These are phyloP conservation scores for Amphibalanus amphitrite DNA, from an alignment of 1,140 invertebrate genomes.

Conservation along the genomic window DNA sequence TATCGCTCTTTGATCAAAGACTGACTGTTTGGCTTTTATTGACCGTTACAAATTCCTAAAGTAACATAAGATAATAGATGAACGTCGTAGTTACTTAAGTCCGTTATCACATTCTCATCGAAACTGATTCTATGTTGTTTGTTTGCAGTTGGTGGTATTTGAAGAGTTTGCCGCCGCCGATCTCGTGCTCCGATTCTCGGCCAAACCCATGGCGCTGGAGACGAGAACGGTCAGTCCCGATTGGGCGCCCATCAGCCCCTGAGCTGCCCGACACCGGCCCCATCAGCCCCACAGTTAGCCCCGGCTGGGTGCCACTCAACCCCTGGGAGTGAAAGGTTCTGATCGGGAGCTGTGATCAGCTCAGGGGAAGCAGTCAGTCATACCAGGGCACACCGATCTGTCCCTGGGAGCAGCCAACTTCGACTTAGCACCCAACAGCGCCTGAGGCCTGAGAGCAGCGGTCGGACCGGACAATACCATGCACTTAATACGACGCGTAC, in stretches of 20 bases:
- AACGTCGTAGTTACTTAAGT: no score
- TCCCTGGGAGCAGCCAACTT: not conserved
- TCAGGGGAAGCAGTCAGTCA: no score
- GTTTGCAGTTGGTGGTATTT: not conserved
- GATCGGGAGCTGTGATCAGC: not conserved
- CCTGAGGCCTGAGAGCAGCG: not conserved
- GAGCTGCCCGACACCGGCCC: no score
- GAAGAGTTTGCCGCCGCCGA: not conserved
- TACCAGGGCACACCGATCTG: no score
- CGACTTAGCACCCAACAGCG: not conserved
- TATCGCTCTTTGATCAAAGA: not conserved
- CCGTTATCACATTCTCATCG: not conserved
- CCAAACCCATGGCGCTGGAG: not conserved
- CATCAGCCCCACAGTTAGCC: not conserved
- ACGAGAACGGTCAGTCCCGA: not conserved
- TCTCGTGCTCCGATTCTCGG: not conserved
- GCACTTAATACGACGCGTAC: not conserved
- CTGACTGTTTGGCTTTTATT: not conserved
- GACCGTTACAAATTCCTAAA: not conserved
- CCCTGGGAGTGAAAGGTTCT: not conserved
- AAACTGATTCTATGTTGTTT: not conserved
- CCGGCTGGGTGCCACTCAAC: not conserved
- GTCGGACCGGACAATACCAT: no score
- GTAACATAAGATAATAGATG: no score
- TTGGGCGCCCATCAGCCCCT: not conserved